Evolutionary conservation across 1,140 invertebrate species (phyloP).

Genomic region (Maconellicoccus hirsutus): DNA sequence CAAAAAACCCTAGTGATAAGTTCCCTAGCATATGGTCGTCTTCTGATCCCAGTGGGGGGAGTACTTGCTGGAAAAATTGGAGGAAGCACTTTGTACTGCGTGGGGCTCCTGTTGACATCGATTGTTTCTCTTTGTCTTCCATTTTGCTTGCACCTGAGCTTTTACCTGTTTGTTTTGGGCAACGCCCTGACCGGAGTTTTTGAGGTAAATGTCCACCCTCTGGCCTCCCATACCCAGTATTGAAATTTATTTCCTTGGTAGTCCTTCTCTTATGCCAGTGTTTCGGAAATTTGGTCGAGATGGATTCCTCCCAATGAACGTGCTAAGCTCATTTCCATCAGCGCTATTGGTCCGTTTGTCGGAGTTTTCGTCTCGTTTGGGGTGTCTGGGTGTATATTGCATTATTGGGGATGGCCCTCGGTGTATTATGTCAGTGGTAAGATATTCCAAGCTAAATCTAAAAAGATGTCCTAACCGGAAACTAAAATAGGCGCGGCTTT

Average conservation of each 20-base stretch:
- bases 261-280: background rate
- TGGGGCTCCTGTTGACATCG: background rate
- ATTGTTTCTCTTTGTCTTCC: background rate
- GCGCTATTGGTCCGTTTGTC: conserved; percentile 44
- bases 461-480: too few species aligned
- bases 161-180: background rate
- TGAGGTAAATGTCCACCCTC: background rate
- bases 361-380: conserved; percentile 40
- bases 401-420: background rate
- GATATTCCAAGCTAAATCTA: background rate
- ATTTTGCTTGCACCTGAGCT: background rate
- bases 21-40: background rate
- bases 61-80: background rate
- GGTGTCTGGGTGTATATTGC: conserved; percentile 33
- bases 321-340: conserved; percentile 66
- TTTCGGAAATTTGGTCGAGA: conserved; percentile 27
- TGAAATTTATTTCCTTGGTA: background rate
- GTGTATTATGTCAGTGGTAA: background rate
- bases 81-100: background rate
- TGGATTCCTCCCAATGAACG: conserved; percentile 70
- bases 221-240: background rate
- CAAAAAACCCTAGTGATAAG: background rate
- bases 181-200: background rate
- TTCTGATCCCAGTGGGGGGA: background rate
- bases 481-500: too few species aligned